These are phyloP conservation scores for Nibea albiflora DNA, from an alignment of 2,113 vertebrate genomes.

Conservation along the genomic window DNA sequence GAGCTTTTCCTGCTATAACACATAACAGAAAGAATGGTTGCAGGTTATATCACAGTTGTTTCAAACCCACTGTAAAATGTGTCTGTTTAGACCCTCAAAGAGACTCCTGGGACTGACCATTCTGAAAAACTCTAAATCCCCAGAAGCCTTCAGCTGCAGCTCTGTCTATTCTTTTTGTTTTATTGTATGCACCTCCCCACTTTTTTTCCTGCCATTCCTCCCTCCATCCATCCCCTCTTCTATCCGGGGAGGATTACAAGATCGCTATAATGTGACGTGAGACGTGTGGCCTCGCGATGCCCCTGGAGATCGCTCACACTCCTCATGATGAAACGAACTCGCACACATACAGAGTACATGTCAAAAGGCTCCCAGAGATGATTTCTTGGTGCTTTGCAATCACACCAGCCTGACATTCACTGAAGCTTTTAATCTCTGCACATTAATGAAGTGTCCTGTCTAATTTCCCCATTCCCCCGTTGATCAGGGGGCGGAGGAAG, in stretches of 20 bases:
- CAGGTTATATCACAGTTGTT: background rate
- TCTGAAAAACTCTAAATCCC: background rate
- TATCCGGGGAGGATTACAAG: constrained; percentile 28
- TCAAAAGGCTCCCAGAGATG: constrained; percentile 24
- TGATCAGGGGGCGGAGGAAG: constrained; percentile 50
- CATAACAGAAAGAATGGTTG: background rate
- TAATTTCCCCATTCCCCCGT: constrained; percentile 54
- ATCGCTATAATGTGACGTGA: constrained; percentile 47
- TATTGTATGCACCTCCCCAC: background rate
- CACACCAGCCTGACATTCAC: constrained; percentile 43
- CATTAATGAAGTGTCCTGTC: constrained; percentile 69
- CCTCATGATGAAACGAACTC: background rate
- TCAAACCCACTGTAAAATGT: background rate
- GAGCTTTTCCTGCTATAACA: too few relatives aligned
- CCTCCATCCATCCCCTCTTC: constrained; percentile 9
- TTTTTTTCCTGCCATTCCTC: background rate
- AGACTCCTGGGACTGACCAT: background rate
- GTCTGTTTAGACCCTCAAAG: background rate
- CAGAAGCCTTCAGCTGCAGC: background rate
- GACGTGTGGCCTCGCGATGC: constrained; percentile 34
- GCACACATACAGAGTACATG: background rate
- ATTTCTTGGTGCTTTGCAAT: constrained; percentile 62
- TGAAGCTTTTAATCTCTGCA: constrained; percentile 58
- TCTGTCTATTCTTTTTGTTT: background rate
- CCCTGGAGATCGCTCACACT: constrained; percentile 38